Evolutionary conservation across 2,113 vertebrate species (phyloP), one percentile per base, ranked within the genome.

Genomic region (Melierax canorus): DNA sequence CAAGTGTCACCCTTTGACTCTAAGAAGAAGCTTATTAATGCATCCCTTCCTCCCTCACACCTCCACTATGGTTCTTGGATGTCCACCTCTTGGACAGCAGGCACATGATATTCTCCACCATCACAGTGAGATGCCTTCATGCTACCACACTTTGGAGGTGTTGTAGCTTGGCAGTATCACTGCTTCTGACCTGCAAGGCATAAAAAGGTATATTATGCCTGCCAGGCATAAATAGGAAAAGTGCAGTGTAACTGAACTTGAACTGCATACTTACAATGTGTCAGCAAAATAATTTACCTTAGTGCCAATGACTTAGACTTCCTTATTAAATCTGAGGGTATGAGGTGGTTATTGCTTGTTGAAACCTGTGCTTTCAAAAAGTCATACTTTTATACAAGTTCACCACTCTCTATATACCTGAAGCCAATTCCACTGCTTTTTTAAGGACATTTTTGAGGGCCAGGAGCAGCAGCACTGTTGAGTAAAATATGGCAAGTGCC

Each of bases 121-220:
- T 41, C 63, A 62, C 29, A 60, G 34, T 39, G 15, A 62, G n/a
- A 48, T 53, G 14, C 27, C 11, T 81, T 69, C 0, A 0, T 58
- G 19, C 14, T 32, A 13, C 22, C 15, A 20, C 3, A 7, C 51
- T 87, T 69, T 43, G 50, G 45, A 67, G 11, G 10, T 48, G 14
- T 30, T 81, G 16, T 27, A 71, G 27, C 51, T 74, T 62, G 39
- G 21, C 29, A 53, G 1, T 39, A 66, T 36, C 69, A 53, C 24
- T 39, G 15, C 56, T 63, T 58, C 45, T 56, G 56, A 66, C n/a
- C 51, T 78, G 26, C 21, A 66, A 74, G 45, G 55, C 23, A 53
- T 7, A 43, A 27, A 67, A 60, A 50, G 10, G 2, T 72, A 22
- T 26, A 38, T 76, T 53, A 46, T 18, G 14, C 46, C 22, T 34